These are phyloP conservation scores for Physocephala rufipes DNA, from an alignment of 2,888 invertebrate species.

Conservation along the genomic window DNA sequence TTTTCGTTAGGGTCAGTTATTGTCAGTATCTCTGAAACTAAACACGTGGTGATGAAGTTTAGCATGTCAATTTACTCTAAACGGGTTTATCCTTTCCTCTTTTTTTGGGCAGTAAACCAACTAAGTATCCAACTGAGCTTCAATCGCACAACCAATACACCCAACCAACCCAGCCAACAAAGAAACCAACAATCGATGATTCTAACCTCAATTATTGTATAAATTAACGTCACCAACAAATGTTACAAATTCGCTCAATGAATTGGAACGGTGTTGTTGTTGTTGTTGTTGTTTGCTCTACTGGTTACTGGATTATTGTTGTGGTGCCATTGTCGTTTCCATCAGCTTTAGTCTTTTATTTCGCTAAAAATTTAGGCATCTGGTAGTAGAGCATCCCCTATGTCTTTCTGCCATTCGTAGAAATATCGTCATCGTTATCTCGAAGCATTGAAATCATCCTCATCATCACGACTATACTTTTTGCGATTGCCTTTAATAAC, in stretches of 20 bases:
- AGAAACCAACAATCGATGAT: constrained; percentile 1
- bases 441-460: constrained; percentile 51
- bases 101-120: no score
- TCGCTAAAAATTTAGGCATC: constrained; percentile 19
- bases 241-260: constrained; percentile 67
- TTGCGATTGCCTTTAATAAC: constrained; percentile 52
- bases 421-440: neutral
- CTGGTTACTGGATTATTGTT: constrained; percentile 32
- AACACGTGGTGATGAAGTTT: constrained; percentile 23
- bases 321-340: constrained; percentile 11
- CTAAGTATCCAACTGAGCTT: constrained; percentile 26
- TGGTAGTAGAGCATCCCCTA: constrained; percentile 28
- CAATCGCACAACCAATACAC: constrained; percentile 23
- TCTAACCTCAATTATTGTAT: constrained; percentile 61
- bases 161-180: constrained; percentile 3
- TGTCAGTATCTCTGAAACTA: no score
- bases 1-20: no score
- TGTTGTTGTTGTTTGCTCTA: constrained; percentile 33
- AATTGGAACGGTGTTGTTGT: constrained; percentile 61
- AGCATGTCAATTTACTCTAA: constrained; percentile 12
- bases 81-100: constrained; percentile 24
- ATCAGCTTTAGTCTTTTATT: neutral
- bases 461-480: constrained; percentile 7
- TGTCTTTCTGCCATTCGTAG: no score
- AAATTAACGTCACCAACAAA: constrained; percentile 67